Evolutionary conservation across 1,140 invertebrate species (phyloP), one percentile per base, ranked within the genome.

Genomic region (Neodiprion fabricii): DNA sequence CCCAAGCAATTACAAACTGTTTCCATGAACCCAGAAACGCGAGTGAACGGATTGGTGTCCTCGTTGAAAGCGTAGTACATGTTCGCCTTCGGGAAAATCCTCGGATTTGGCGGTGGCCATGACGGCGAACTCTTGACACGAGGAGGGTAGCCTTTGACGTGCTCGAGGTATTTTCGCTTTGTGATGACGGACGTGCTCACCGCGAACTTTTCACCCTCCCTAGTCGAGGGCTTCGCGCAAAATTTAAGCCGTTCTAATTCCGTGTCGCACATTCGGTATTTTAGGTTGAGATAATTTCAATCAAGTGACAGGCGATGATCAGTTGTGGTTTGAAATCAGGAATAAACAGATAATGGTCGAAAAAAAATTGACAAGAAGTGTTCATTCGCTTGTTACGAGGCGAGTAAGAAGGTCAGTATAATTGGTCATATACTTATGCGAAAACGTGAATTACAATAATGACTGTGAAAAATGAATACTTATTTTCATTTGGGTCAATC

Each of bases 401-500:
- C 5, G 28, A 40, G 28, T 5, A 40, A 40, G 28, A 40, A 5
- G 5, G 1, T 40, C 28, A 5, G 5, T 40, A 40, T 5, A 5
- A 40, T 40, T 40, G 28, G 28, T 40, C 28, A 40, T 5, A 40
- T 5, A 40, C 5, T 5, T 40, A 5, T 40, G 28, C 28, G 28
- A 40, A 40, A 40, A 40, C 28, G 28, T 40, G 28, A 40, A 40
- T 40, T 40, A 1, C 5, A 3, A 40, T 40, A 12, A 61, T 0
- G 9, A 14, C 4, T 61, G 53, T 14, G 53, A 17, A 12, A 17
- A 61, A 61, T 7, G 53, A 61, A 94, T 95, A 97, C 96, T 98
- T 97, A 98, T 97, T 99, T 94, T 99, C 98, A 97, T 99, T 99
- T 28, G 99, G 99, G 91, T 99, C 98, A 84, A 99, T 99, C 83